Base-by-base conservation (phyloP, 2,113 vertebrate species). In the Indicator maculatus region DNA sequence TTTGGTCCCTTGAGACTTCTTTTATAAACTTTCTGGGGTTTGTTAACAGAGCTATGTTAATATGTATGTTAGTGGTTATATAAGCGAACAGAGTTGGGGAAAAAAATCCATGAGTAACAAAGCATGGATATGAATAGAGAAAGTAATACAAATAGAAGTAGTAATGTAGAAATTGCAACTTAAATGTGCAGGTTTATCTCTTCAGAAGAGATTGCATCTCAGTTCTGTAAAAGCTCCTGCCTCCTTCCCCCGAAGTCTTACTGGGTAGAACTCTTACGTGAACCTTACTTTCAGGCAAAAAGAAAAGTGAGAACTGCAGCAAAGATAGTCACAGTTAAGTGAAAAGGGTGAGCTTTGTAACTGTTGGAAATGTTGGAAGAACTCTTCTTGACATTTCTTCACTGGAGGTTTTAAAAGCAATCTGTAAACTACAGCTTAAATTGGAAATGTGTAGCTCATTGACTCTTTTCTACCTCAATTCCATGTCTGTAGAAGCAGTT, bases 381-480 rank as follows among this genome's bases (percentile, higher is more conserved):
- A 69, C 21, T 77, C 41, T 44, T 77, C n/a, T 63, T 83, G 21
- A 63, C 15, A 11, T 76, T 39, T 8, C 30, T 83, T 70, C 18
- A 5, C 11, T 64, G 11, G 12, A 59, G 27, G 14, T 39, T 88
- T 86, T 76, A 67, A 38, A 89, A 84, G 53, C 3, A 23, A 50
- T 44, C 5, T 0, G 0, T 55, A 65, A 83, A 19, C 20, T 73
- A 2, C 0, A 0, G 12, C 21, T 88, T 67, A 50, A 77, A 50
- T 36, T 52, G 8, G 4, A 4, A 4, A 0, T 66, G 15, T 16
- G 6, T 59, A 56, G 7, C 39, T 28, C 65, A 27, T 63, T 77
- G 12, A 50, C 63, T 70, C 10, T 69, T 65, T 67, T 44, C 41
- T 67, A 19, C 12, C 3, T 11, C 9, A 17, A 31, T 8, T 31